A percentile compares a stretch with the other conserved stretches of the same genome.
These are phyloP conservation scores for Taxidea taxus DNA, from an alignment of 2,113 vertebrate species.

Conservation along the genomic window DNA sequence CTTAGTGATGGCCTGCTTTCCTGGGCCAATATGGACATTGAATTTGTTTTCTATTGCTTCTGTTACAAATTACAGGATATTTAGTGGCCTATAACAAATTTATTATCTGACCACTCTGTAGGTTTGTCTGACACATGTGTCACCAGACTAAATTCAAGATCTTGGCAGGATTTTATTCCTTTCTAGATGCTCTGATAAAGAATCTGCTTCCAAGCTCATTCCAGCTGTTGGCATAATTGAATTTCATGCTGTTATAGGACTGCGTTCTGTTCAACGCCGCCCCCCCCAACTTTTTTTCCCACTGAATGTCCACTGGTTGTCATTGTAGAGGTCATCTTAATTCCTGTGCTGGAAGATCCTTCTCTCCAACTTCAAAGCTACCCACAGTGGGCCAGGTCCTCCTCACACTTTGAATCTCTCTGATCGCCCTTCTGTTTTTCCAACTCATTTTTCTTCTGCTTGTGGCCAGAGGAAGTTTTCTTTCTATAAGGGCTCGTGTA, in stretches of 20 bases:
- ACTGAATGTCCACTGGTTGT: neutral
- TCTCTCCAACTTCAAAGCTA: neutral
- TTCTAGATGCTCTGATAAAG: neutral
- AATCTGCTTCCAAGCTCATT: neutral
- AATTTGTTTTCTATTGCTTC: neutral
- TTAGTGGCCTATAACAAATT: neutral
- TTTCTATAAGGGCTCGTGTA: neutral
- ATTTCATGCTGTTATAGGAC: accelerated
- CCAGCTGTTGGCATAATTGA: neutral
- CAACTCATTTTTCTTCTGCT: neutral
- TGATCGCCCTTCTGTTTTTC: neutral
- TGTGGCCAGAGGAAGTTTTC: neutral
- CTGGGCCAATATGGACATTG: neutral
- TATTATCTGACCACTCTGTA: neutral
- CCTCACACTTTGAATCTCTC: neutral
- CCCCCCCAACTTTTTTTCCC: too few relatives aligned
- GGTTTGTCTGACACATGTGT: neutral
- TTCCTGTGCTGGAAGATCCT: accelerated
- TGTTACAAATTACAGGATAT: neutral
- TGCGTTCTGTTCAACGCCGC: accelerated
- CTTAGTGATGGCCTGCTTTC: neutral
- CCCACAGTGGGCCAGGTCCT: neutral
- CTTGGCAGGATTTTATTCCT: neutral
- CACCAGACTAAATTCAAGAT: neutral
- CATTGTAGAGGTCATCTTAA: neutral